A percentile compares a stretch with the other conserved stretches of the same genome.
phyloP scores from a whole-genome alignment of 1,140 invertebrate genomes.

The Coptotermes formosanus region DNA sequence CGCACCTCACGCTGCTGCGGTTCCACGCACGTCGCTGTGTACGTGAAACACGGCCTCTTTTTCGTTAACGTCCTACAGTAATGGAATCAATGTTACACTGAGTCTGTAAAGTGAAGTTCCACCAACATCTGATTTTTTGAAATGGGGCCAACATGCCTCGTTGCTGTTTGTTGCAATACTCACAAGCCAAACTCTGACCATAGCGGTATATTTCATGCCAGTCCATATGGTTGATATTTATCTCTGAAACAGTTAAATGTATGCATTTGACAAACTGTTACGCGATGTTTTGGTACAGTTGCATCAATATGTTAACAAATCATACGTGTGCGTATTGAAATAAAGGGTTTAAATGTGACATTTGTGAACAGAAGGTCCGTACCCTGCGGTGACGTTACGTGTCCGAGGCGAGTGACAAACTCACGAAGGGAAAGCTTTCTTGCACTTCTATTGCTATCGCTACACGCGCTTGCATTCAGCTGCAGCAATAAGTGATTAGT shows the following conservation, averaged over 20 bases:
- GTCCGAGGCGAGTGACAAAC: conserved; percentile 20
- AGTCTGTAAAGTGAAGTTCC: background rate
- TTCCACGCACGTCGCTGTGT: background rate
- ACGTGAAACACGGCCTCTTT: background rate
- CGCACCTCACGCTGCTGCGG: background rate
- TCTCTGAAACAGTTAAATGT: background rate
- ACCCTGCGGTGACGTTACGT: background rate
- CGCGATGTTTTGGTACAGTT: background rate
- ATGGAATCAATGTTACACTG: background rate
- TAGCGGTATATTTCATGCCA: background rate
- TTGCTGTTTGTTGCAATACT: background rate
- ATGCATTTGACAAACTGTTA: background rate
- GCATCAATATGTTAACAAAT: background rate
- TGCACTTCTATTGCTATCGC: background rate
- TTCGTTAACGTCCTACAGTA: background rate
- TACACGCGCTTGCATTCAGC: background rate
- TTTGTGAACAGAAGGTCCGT: conserved; percentile 22
- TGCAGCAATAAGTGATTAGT: conserved; percentile 25
- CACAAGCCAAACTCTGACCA: background rate
- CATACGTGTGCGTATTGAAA: background rate
- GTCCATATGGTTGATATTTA: background rate
- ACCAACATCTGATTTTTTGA: background rate
- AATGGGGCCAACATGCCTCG: background rate
- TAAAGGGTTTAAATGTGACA: background rate
- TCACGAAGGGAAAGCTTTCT: conserved; percentile 32